A percentile compares a stretch with the other conserved stretches of the same genome.
phyloP scores from a whole-genome alignment of 2,888 invertebrate species.

The Marasmarcha lunaedactyla region DNA sequence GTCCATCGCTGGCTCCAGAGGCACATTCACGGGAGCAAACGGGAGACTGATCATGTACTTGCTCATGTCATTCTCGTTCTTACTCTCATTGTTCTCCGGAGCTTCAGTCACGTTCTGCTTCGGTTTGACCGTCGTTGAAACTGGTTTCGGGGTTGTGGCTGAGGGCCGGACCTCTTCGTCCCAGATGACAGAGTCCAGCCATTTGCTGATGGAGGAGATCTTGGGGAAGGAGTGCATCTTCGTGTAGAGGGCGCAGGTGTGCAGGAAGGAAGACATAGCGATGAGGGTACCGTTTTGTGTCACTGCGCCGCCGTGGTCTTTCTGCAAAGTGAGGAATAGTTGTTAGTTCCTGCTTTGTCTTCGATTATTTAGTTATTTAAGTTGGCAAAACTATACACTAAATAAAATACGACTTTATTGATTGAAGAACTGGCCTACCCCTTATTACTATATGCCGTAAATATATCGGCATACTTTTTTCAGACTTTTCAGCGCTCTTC shows the following conservation, averaged over 20 bases:
- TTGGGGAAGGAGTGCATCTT: conserved; percentile 54
- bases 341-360: conserved; percentile 2
- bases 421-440: too few relatives aligned
- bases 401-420: too few relatives aligned
- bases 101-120: conserved; percentile 10
- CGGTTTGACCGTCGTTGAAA: conserved; percentile 19
- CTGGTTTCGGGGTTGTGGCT: conserved; percentile 9
- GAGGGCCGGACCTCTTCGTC: conserved; percentile 44
- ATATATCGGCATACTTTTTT: too few relatives aligned
- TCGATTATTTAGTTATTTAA: conserved; percentile 16
- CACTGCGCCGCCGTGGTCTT: conserved; percentile 56
- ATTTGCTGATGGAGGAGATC: conserved; percentile 37
- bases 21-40: conserved; percentile 48
- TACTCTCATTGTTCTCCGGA: conserved; percentile 13
- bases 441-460: too few relatives aligned
- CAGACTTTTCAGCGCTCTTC: too few relatives aligned
- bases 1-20: conserved; percentile 48
- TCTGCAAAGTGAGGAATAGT: conserved; percentile 26
- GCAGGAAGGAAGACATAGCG: conserved; percentile 40
- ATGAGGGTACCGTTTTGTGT: conserved; percentile 53
- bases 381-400: too few relatives aligned
- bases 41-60: conserved; percentile 46
- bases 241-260: conserved; percentile 48
- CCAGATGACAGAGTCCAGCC: conserved; percentile 55
- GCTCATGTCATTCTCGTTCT: conserved; percentile 25